These are phyloP conservation scores for Aphidius ervi DNA, from an alignment of 1,140 invertebrate genomes.

Conservation along the genomic window DNA sequence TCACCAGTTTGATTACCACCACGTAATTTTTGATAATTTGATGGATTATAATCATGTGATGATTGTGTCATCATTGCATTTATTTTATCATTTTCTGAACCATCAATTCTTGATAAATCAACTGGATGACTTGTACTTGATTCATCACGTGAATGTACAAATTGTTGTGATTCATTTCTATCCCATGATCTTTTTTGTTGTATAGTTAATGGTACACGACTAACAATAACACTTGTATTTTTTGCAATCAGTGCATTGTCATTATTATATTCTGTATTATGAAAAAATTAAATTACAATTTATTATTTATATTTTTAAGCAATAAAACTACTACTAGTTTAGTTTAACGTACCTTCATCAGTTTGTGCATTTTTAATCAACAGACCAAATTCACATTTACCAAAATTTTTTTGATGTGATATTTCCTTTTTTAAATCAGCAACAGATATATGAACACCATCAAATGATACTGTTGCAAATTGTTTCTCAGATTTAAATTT, in stretches of 20 bases:
- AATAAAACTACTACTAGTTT: no score
- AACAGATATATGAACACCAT: slow-evolving; percentile 93
- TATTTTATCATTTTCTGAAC: slow-evolving; percentile 95
- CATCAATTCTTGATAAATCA: slow-evolving; percentile 85
- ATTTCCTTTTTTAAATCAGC: slow-evolving; percentile 92
- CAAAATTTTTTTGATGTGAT: slow-evolving; percentile 90
- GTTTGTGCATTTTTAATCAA: slow-evolving; percentile 97
- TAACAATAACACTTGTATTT: slow-evolving; percentile 95
- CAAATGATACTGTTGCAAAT: slow-evolving; percentile 94
- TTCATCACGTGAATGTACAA: slow-evolving; percentile 57
- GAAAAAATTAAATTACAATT: slow-evolving; percentile 19
- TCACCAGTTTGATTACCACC: slow-evolving; percentile 82
- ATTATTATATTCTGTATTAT: slow-evolving; percentile 77
- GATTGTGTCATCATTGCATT: slow-evolving; percentile 95
- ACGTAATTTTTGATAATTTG: slow-evolving; percentile 85
- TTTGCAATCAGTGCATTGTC: slow-evolving; percentile 89
- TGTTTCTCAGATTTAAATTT: slow-evolving; percentile 95
- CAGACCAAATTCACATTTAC: slow-evolving; percentile 92
- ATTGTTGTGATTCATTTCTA: slow-evolving; percentile 45
- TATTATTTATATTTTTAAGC: background rate
- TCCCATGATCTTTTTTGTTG: slow-evolving; percentile 76
- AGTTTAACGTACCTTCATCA: slow-evolving; percentile 74
- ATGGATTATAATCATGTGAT: slow-evolving; percentile 92
- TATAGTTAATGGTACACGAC: slow-evolving; percentile 77
- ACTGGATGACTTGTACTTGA: slow-evolving; percentile 59